phyloP scores from a whole-genome alignment of 2,888 invertebrate species.

The Camptogramma bilineatum region DNA sequence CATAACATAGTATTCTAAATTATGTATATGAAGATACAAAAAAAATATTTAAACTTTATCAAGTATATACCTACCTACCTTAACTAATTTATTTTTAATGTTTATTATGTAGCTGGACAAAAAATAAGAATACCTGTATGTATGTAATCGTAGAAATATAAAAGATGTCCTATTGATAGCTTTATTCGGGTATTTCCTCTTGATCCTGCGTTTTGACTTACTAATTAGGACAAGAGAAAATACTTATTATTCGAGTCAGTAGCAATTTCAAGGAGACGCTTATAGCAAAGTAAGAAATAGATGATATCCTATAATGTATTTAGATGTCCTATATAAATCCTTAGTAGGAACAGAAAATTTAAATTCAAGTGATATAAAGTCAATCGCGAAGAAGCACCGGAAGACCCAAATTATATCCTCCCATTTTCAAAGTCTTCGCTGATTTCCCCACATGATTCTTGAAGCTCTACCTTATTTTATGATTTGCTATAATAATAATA shows the following conservation, averaged over 20 bases:
- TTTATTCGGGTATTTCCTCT: constrained; percentile 6
- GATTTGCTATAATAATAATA: background rate
- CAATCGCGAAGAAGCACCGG: background rate
- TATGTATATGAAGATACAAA: background rate
- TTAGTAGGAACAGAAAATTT: constrained; percentile 3
- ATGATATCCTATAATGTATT: constrained; percentile 4
- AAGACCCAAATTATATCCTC: background rate
- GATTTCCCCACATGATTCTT: background rate
- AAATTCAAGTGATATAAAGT: constrained; percentile 10
- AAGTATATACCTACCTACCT: background rate
- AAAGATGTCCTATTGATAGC: constrained; percentile 9
- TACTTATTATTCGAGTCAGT: constrained; percentile 20
- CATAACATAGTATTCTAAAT: constrained; percentile 10
- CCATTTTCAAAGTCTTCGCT: background rate
- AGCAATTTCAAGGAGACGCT: constrained; percentile 23
- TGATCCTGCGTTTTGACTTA: constrained; percentile 3
- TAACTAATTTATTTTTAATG: background rate
- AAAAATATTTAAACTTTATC: background rate
- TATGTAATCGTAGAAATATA: constrained; percentile 3
- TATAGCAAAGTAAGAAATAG: constrained; percentile 19
- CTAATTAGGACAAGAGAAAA: constrained; percentile 6
- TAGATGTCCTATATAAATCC: constrained; percentile 5
- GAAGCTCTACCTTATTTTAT: background rate
- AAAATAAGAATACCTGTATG: background rate
- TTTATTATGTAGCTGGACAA: constrained; percentile 20